Percentiles rank a stretch among this genome's conserved stretches.
Evolutionary conservation across 1,140 invertebrate genomes (phyloP).

Genomic region (Halictus rubicundus): DNA sequence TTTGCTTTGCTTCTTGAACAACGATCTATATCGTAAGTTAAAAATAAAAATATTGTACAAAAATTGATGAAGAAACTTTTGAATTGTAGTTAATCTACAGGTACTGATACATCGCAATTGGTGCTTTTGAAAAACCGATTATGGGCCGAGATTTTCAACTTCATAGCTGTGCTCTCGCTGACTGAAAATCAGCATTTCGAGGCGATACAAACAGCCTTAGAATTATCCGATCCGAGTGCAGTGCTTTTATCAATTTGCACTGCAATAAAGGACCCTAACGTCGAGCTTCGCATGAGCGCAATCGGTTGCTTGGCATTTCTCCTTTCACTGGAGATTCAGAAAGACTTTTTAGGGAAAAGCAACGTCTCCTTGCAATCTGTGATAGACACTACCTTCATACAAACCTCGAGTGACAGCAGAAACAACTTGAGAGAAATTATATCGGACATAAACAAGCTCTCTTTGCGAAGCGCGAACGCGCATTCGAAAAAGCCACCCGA

Average conservation of each 20-base stretch:
- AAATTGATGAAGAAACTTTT: not conserved
- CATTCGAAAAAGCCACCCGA: constrained; percentile 41
- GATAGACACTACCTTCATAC: constrained; percentile 58
- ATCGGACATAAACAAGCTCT: constrained; percentile 64
- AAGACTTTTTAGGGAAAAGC: constrained; percentile 63
- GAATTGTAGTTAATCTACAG: constrained; percentile 65
- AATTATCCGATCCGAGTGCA: constrained; percentile 66
- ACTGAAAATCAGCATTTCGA: constrained; percentile 72
- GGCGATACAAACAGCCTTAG: constrained; percentile 72
- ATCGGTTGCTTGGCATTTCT: constrained; percentile 71
- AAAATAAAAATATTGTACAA: no score
- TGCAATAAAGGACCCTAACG: constrained; percentile 68
- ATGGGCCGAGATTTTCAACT: constrained; percentile 79
- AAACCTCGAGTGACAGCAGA: constrained; percentile 16
- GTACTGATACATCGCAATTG: constrained; percentile 67
- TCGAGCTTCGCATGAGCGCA: constrained; percentile 69
- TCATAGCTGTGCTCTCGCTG: constrained; percentile 74
- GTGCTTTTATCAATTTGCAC: constrained; percentile 75
- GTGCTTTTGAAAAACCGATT: constrained; percentile 77
- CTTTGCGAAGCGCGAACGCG: constrained; percentile 52
- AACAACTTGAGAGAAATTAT: constrained; percentile 53
- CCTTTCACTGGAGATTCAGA: constrained; percentile 71
- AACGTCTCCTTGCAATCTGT: constrained; percentile 46
- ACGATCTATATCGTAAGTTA: constrained; percentile 77
- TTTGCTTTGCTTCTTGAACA: constrained; percentile 78